These are phyloP conservation scores for Kryptolebias ocellatus DNA, from an alignment of 2,797 vertebrate species.

Conservation along the genomic window DNA sequence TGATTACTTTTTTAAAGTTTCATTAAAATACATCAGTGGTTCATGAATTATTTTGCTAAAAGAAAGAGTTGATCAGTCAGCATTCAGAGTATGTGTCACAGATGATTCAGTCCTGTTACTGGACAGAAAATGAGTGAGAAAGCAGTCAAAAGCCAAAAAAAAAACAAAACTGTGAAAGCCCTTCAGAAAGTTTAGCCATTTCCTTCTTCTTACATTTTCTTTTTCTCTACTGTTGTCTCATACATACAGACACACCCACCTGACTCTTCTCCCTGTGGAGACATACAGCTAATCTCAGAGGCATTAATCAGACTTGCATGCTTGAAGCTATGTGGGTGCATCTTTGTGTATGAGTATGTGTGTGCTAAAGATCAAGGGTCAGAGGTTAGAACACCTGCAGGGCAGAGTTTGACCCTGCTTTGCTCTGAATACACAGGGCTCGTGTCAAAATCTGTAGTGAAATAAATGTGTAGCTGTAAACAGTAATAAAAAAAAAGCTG, in stretches of 20 bases:
- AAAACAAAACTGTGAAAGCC: too few species aligned
- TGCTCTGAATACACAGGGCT: slow-evolving; percentile 41
- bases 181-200: too few species aligned
- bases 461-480: slow-evolving; percentile 19
- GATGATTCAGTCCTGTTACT: too few species aligned
- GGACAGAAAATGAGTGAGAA: too few species aligned
- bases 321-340: slow-evolving; percentile 38
- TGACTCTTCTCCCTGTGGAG: slow-evolving; percentile 84
- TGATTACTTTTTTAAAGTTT: too few species aligned
- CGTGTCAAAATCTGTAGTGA: slow-evolving; percentile 27
- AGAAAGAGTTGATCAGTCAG: too few species aligned
- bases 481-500: neutral
- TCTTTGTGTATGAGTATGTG: slow-evolving; percentile 15
- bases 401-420: slow-evolving; percentile 56
- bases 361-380: slow-evolving; percentile 60
- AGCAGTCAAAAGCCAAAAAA: too few species aligned
- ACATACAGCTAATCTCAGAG: slow-evolving; percentile 85
- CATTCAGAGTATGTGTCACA: too few species aligned
- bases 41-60: too few species aligned
- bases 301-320: slow-evolving; percentile 83
- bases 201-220: too few species aligned
- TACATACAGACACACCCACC: slow-evolving; percentile 12
- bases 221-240: too few species aligned
- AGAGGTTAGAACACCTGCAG: slow-evolving; percentile 71
- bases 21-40: too few species aligned